Evolutionary conservation across 2,113 vertebrate genomes (phyloP), one percentile per base, ranked within the genome.

Genomic region (Meriones unguiculatus): DNA sequence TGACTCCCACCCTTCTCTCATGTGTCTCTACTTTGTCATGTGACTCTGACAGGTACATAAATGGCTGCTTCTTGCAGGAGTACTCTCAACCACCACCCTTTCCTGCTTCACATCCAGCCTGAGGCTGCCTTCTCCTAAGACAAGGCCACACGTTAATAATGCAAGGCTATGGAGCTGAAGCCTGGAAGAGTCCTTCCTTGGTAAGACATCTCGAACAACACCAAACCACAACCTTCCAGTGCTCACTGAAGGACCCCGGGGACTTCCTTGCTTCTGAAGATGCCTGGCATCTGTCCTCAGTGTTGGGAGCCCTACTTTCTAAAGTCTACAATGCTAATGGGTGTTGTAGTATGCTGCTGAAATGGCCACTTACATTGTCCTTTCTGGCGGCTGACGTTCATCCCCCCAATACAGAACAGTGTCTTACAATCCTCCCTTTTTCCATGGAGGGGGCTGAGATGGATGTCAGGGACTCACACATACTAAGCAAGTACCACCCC

Each of bases 1-100:
- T 38, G 41, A 9, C 20, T 3, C 41, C 18, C 46, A 14, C 0
- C 20, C 28, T n/a, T 38, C 59, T 20, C 76, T 18, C 25, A 64
- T 84, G 69, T 50, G 85, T 64, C 84, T 86, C 64, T 13, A 28
- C 20, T 67, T 93, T 89, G 1, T 46, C 62, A 30, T 18, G 85
- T 46, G 62, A 52, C 84, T 88, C 93, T 46, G 70, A 24, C 30
- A 2, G 0, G 32, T 2, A 59, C 80, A 54, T 9, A 35, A 76
- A 59, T 0, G 0, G 15, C 35, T 30, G 25, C 32, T 82, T 62
- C 18, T 22, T 2, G 7, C 59, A 9, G 0, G 11, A 0, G 12
- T 1, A 6, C 15, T 41, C 38, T 30, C 17, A 41, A 15, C 46
- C 46, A 46, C 46, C 15, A 1, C 2, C 4, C 5, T 50, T n/a